phyloP scores from a whole-genome alignment of 2,888 invertebrate genomes.

The Thalpophila matura region DNA sequence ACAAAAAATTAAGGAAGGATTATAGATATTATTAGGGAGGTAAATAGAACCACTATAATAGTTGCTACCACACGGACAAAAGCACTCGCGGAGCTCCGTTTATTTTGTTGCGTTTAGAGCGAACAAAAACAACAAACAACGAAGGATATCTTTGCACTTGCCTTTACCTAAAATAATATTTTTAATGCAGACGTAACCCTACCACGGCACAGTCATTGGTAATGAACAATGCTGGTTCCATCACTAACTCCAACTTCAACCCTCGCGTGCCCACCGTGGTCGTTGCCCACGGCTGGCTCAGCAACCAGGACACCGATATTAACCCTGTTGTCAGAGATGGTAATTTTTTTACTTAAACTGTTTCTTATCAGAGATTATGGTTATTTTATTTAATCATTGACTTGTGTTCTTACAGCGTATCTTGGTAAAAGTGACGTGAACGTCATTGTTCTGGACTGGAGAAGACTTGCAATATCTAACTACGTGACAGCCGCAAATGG shows the following conservation, averaged over 20 bases:
- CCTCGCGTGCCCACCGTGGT: conserved; percentile 68
- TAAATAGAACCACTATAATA: too few species aligned
- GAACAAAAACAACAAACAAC: too few species aligned
- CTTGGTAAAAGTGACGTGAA: conserved; percentile 71
- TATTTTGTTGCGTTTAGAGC: too few species aligned
- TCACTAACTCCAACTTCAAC: conserved; percentile 75
- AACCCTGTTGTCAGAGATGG: conserved; percentile 73
- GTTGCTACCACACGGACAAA: too few species aligned
- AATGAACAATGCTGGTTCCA: conserved; percentile 69
- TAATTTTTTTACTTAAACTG: conserved; percentile 43
- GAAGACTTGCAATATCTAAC: conserved; percentile 65
- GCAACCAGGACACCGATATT: conserved; percentile 68
- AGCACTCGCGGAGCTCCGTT: too few species aligned
- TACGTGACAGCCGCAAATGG: conserved; percentile 73
- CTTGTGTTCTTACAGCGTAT: conserved; percentile 64
- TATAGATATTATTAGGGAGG: too few species aligned
- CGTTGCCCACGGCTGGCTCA: conserved; percentile 78
- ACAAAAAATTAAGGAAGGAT: too few species aligned
- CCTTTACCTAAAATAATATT: not conserved
- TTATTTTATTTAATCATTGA: not conserved
- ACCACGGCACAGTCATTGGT: conserved; percentile 63
- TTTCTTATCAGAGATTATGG: too few species aligned
- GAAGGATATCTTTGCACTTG: too few species aligned
- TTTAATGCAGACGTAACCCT: conserved; percentile 68
- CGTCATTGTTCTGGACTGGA: conserved; percentile 80